Evolutionary conservation across 2,888 invertebrate genomes (phyloP).

Genomic region (Patella depressa): DNA sequence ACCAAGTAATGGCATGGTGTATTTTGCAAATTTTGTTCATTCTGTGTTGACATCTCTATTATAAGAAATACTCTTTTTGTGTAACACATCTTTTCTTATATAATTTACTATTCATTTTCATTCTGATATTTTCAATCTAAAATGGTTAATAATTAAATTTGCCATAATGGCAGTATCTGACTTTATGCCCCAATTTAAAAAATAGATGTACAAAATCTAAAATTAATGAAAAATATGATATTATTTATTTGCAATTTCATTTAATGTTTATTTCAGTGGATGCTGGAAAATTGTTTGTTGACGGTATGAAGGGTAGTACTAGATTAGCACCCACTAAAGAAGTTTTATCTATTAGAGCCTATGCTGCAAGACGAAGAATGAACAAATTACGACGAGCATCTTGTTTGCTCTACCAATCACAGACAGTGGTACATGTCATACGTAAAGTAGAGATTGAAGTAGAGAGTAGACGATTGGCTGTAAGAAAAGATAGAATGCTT

Average conservation of each 20-base stretch:
- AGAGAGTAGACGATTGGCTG: conserved; percentile 81
- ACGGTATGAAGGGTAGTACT: conserved; percentile 35
- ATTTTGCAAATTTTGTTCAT: no score
- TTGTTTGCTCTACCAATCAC: conserved; percentile 77
- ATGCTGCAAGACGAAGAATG: conserved; percentile 66
- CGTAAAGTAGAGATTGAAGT: conserved; percentile 81
- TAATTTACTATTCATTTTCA: no score
- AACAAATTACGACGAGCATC: conserved; percentile 72
- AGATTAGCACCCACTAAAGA: conserved; percentile 69
- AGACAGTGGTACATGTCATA: conserved; percentile 78
- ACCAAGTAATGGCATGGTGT: no score
- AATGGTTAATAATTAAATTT: no score
- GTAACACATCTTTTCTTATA: no score
- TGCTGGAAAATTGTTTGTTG: conserved; percentile 57
- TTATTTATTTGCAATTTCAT: neutral
- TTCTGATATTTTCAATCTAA: no score
- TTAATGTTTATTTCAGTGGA: conserved; percentile 55
- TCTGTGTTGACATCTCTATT: no score
- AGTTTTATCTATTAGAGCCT: conserved; percentile 68
- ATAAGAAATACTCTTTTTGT: no score
- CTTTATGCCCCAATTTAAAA: no score
- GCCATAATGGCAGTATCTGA: no score
- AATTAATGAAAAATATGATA: no score
- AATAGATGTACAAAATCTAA: no score
- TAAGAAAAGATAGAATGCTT: conserved; percentile 84